Base-by-base conservation (phyloP, 2,888 invertebrate genomes). In the Lysandra bellargus region DNA sequence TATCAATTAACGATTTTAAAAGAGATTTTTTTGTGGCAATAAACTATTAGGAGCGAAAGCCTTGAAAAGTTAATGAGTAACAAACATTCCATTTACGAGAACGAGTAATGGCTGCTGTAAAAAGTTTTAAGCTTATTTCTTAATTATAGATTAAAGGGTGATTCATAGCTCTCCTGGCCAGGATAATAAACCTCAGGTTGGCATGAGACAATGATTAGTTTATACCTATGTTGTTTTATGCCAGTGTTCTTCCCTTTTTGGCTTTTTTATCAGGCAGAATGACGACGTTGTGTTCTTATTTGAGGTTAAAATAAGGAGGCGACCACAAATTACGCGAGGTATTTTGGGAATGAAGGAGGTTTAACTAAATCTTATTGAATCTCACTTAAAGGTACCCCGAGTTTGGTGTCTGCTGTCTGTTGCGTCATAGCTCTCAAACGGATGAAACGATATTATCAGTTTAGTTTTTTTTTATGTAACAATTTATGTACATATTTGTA, bases 21-120 rank as follows among this genome's bases (percentile, higher is more conserved):
- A 49, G 9, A 0, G 49, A 49, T 49, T 49, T 61, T 7, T n/a
- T 61, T 61, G 61, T 23, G 61, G 23, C 7, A 61, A 6, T 23
- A 61, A 61, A 61, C 61, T 23, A 61, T 61, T 61, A 23, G 23
- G 23, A 23, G 14, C 23, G n/a, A 23, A n/a, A 61, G 61, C 1
- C 7, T 89, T 92, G 93, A 93, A 94, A 94, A 93, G 92, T 94
- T 92, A 93, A 93, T 94, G 92, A 92, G 92, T 92, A 91, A 93
- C 93, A 94, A 94, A 94, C 93, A 94, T 94, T 94, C 94, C 94
- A 94, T 94, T 94, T 94, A 93, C 92, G 90, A 92, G 93, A 91
- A 92, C 89, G 93, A 91, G 92, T 94, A 94, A 94, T 94, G 93
- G 94, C 92, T 87, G 91, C 90, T 89, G 92, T 92, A 94, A 93